Percentiles rank a stretch among this genome's conserved stretches.
phyloP scores from a whole-genome alignment of 2,797 vertebrate genomes.

The Siniperca scherzeri region DNA sequence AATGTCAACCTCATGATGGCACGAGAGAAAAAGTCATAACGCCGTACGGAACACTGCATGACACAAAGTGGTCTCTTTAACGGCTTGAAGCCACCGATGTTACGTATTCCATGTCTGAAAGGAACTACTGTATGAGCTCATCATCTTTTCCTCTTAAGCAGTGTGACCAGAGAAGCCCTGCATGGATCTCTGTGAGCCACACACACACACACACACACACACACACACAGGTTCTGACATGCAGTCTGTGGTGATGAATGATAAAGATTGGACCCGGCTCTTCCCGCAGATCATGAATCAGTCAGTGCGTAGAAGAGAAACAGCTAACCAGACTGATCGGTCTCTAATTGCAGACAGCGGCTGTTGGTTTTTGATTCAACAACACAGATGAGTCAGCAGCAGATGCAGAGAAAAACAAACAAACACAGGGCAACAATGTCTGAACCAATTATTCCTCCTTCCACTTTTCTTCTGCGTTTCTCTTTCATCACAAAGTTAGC shows the following conservation, averaged over 20 bases:
- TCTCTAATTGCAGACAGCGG: background rate
- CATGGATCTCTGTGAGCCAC: background rate
- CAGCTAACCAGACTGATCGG: background rate
- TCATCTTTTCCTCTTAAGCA: background rate
- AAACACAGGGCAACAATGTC: background rate
- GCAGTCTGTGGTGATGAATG: background rate
- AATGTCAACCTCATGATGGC: background rate
- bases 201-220: background rate
- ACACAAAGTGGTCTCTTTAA: background rate
- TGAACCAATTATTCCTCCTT: background rate
- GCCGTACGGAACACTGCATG: background rate
- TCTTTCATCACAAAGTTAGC: background rate
- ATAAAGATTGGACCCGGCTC: background rate
- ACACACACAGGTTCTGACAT: background rate
- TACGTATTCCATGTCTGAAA: background rate
- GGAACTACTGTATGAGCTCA: background rate
- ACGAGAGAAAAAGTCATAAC: background rate
- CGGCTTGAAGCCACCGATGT: background rate
- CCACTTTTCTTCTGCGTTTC: background rate
- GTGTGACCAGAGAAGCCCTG: too few species aligned
- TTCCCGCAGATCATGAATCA: slow-evolving; percentile 1
- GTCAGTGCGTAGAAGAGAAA: background rate
- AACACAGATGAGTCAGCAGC: background rate
- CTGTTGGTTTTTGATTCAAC: background rate
- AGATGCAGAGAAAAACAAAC: background rate